A percentile compares a stretch with the other conserved stretches of the same genome.
phyloP scores from a whole-genome alignment of 2,888 invertebrate genomes.

The Augochlorella aurata region DNA sequence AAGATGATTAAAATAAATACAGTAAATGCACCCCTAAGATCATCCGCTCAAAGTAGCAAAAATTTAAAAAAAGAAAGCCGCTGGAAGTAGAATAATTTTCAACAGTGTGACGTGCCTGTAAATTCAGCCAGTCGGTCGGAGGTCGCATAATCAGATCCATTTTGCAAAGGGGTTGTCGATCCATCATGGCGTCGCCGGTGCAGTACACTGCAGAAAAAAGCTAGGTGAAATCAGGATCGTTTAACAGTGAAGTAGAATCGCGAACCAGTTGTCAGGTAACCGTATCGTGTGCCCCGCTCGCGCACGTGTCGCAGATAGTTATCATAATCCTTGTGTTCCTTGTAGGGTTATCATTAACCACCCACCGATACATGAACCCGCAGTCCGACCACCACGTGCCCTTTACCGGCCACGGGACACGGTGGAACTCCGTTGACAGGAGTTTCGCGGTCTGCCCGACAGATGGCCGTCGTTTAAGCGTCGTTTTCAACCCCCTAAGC shows the following conservation, averaged over 20 bases:
- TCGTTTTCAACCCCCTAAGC: conserved; percentile 78
- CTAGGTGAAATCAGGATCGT: conserved; percentile 9
- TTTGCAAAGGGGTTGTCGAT: neutral
- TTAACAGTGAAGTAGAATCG: neutral
- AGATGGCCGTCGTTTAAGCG: conserved; percentile 79
- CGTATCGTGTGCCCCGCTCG: conserved; percentile 11
- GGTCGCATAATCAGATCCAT: neutral
- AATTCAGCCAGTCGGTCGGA: neutral
- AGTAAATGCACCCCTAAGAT: neutral
- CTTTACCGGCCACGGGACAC: conserved; percentile 77
- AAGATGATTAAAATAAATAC: neutral
- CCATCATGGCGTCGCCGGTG: conserved; percentile 27
- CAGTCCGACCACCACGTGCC: conserved; percentile 50
- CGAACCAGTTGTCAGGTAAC: conserved; percentile 44
- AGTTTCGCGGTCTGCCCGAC: conserved; percentile 75
- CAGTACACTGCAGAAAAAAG: neutral
- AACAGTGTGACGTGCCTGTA: neutral
- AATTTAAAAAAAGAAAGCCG: neutral
- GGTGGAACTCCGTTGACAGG: conserved; percentile 66
- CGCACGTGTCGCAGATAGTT: conserved; percentile 52
- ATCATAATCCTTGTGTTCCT: conserved; percentile 57
- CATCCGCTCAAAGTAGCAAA: neutral
- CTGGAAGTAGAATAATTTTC: neutral
- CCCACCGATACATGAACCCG: conserved; percentile 76
- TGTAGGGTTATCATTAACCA: conserved; percentile 74